Base-by-base conservation (phyloP, 2,113 vertebrate genomes). In the Poecilia latipinna region DNA sequence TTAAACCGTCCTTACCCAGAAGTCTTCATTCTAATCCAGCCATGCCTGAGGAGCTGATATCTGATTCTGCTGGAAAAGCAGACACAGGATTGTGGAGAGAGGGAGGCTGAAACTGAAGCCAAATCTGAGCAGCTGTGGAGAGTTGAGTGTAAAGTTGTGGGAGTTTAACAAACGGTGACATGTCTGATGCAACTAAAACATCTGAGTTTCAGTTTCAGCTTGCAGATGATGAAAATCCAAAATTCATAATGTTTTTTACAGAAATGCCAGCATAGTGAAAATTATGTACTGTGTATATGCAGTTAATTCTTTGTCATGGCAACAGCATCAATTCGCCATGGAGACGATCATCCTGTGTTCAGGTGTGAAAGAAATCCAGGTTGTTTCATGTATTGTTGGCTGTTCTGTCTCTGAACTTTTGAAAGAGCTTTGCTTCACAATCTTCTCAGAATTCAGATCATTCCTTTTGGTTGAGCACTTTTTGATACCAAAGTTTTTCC, bases 1-100 rank as follows among this genome's bases (percentile, higher is more conserved):
- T 86, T 76, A 77, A 86, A 87, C 85, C 80, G 76, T 51, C 54
- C 69, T 82, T 72, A 54, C 74, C 31, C 26, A 33, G 44, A 70
- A 37, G 35, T 76, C 85, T 57, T 75, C 75, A 68, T 84, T 78
- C 73, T 60, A 83, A 84, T 80, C 60, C 63, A 65, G 29, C 33
- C 2, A 12, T 77, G 32, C 70, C 51, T 44, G 10, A 72, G 32
- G 68, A 82, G 33, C 61, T 42, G 29, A 62, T 24, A 83, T 87
- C 80, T 65, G 65, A 82, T 82, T 87, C 80, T 60, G 62, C 70
- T 69, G 37, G 31, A 75, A 65, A 48, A 71, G 71, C 71, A 77
- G 75, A 77, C 12, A 12, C 33, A 39, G 63, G 61, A 8, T 63
- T 62, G 15, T 31, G 26, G 26, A 12, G n/a, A 62, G 12, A 32